These are phyloP conservation scores for Cryptomyrus ogoouensis DNA, from an alignment of 2,113 vertebrate genomes.

Conservation along the genomic window DNA sequence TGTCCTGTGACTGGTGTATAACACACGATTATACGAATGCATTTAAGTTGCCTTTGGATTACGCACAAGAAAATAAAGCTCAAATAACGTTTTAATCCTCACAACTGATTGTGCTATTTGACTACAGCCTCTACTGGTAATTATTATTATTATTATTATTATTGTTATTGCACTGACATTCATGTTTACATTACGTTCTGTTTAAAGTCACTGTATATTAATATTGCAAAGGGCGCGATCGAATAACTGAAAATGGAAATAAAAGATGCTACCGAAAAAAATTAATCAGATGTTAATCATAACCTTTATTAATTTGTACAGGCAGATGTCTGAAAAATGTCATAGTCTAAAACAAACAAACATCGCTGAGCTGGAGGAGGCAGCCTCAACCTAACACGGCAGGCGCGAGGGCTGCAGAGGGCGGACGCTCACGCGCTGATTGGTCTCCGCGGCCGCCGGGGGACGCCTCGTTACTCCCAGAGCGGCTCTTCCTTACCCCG, in stretches of 20 bases:
- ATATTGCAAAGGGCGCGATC: not conserved
- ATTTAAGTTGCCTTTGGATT: not conserved
- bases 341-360: conserved; percentile 11
- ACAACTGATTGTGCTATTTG: not conserved
- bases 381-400: conserved; percentile 15
- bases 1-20: not conserved
- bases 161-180: not conserved
- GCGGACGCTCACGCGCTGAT: conserved; percentile 7
- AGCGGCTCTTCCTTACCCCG: conserved; percentile 16
- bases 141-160: not conserved
- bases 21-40: not conserved
- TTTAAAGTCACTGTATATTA: conserved; percentile 7
- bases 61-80: not conserved
- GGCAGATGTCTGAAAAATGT: not conserved
- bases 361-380: not conserved
- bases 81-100: not conserved
- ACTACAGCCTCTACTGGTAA: not conserved
- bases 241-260: not conserved
- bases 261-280: not conserved
- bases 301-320: not conserved
- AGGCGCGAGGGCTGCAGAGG: not conserved
- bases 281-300: not conserved
- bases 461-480: conserved; percentile 4
- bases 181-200: not conserved
- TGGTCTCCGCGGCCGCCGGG: conserved; percentile 3